Percentiles rank a stretch among this genome's conserved stretches.
Conservation (phyloP, 2,888 invertebrate genomes). For the Lasioglossum calceatum region DNA sequence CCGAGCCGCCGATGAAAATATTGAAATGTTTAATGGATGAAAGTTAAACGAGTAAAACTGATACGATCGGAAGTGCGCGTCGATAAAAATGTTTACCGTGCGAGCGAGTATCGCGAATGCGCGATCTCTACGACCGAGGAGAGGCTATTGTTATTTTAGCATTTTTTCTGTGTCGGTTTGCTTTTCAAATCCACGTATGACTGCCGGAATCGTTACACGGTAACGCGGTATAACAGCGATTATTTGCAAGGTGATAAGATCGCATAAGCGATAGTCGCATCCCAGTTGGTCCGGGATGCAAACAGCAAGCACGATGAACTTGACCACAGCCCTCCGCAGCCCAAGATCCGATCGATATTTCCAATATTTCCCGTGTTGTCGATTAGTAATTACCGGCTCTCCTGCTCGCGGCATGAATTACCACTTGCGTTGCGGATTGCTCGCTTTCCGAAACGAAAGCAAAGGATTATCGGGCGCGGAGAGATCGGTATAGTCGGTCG, state of each 20-base stretch:
- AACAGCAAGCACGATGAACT: slow-evolving; percentile 49
- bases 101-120: neutral
- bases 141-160: neutral
- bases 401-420: slow-evolving; percentile 10
- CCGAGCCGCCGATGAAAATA: neutral
- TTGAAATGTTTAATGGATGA: neutral
- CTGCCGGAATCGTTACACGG: slow-evolving; percentile 11
- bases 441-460: slow-evolving; percentile 4
- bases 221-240: slow-evolving; percentile 30
- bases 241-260: slow-evolving; percentile 57
- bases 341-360: slow-evolving; percentile 46
- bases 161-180: neutral
- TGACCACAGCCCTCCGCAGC: slow-evolving; percentile 38
- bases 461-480: neutral
- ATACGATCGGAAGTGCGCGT: neutral
- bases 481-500: neutral
- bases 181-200: neutral
- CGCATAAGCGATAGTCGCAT: slow-evolving; percentile 42
- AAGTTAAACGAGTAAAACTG: neutral
- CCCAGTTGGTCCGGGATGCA: slow-evolving; percentile 23
- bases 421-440: neutral
- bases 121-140: neutral
- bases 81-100: slow-evolving; percentile 2
- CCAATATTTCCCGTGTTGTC: slow-evolving; percentile 31
- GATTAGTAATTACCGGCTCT: slow-evolving; percentile 25